Evolutionary conservation across 2,888 invertebrate genomes (phyloP).

Genomic region (Rhagonycha fulva): DNA sequence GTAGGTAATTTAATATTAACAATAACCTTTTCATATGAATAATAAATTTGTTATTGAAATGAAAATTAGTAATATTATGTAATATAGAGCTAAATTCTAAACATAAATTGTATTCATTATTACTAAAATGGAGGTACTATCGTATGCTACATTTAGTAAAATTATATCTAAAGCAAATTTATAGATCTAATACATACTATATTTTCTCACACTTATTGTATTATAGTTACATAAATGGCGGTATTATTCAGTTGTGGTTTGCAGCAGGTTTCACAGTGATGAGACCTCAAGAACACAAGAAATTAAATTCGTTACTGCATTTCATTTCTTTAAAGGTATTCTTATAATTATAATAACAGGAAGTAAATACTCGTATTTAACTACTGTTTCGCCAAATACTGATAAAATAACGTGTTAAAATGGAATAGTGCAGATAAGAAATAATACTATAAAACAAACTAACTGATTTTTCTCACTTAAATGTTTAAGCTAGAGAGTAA

Average conservation of each 20-base stretch:
- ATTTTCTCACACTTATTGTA: too few relatives aligned
- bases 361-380: neutral
- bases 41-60: neutral
- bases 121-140: neutral
- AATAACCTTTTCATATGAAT: neutral
- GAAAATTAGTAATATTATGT: neutral
- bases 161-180: too few relatives aligned
- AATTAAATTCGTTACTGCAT: neutral
- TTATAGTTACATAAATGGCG: too few relatives aligned
- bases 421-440: neutral
- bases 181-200: too few relatives aligned
- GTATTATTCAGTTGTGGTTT: too few relatives aligned
- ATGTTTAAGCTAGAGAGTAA: neutral
- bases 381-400: too few relatives aligned
- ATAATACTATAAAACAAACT: neutral
- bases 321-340: too few relatives aligned
- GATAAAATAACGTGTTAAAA: too few relatives aligned
- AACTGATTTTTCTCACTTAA: neutral
- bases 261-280: too few relatives aligned
- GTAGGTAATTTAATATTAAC: neutral
- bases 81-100: neutral
- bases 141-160: too few relatives aligned
- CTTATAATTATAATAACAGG: neutral
- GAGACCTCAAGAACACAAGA: neutral
- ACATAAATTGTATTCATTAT: neutral